phyloP scores from a whole-genome alignment of 2,797 vertebrate species.

The Thripadectes ignobilis region DNA sequence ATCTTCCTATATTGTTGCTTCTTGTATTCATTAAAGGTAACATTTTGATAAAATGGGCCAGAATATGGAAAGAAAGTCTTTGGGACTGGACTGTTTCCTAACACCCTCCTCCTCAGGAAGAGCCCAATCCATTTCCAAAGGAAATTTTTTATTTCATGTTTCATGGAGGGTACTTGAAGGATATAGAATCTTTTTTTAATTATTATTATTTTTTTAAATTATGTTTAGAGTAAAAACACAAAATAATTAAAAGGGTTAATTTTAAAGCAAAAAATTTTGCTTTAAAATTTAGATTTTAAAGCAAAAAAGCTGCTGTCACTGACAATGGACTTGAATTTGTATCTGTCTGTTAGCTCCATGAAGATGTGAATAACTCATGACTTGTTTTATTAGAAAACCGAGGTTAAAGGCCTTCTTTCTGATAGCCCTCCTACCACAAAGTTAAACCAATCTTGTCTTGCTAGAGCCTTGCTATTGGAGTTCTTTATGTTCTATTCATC shows the following conservation, averaged over 20 bases:
- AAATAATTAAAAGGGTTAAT: not conserved
- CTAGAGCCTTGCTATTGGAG: not conserved
- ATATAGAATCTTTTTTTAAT: too few relatives aligned
- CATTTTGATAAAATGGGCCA: not conserved
- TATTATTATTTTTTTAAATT: too few relatives aligned
- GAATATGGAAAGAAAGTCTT: not conserved
- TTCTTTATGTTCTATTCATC: not conserved
- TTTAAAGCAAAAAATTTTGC: not conserved
- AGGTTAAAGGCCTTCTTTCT: conserved; percentile 20
- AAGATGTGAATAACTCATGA: not conserved
- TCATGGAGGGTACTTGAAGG: not conserved
- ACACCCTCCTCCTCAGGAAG: not conserved
- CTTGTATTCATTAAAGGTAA: not conserved
- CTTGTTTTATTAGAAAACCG: not conserved
- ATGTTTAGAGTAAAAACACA: not conserved
- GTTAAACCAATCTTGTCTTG: not conserved
- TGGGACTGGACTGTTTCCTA: not conserved
- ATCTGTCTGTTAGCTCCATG: not conserved
- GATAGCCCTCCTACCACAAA: not conserved
- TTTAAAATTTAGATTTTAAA: not conserved
- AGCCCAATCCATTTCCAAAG: not conserved
- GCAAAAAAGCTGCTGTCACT: not conserved
- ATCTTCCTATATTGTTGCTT: not conserved
- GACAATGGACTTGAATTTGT: not conserved
- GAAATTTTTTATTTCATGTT: not conserved